phyloP scores from a whole-genome alignment of 2,797 vertebrate species.

The Hapalemur alaotrensis region DNA sequence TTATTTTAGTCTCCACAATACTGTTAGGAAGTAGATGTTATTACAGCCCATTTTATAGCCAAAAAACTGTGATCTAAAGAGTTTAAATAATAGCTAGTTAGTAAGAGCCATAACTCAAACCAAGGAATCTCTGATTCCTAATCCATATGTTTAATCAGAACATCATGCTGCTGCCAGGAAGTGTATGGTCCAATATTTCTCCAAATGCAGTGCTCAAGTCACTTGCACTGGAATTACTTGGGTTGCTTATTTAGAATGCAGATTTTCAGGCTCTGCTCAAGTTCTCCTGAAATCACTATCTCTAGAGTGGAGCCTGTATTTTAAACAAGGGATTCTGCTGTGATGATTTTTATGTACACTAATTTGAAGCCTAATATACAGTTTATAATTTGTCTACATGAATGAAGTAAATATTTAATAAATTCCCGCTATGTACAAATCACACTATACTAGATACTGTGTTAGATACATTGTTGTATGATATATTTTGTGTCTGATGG shows the following conservation, averaged over 20 bases:
- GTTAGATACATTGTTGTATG: neutral
- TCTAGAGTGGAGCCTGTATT: neutral
- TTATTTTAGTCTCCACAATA: slow-evolving; percentile 35
- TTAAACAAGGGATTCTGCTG: slow-evolving; percentile 17
- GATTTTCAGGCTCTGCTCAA: neutral
- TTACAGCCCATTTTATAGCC: neutral
- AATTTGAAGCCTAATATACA: slow-evolving; percentile 5
- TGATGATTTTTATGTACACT: neutral
- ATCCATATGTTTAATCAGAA: neutral
- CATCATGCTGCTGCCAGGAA: neutral
- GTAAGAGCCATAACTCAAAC: neutral
- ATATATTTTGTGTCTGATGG: neutral
- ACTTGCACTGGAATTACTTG: neutral
- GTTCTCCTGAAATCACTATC: neutral
- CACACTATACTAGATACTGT: neutral
- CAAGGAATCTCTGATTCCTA: neutral
- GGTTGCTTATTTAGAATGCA: neutral
- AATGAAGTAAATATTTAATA: slow-evolving; percentile 37
- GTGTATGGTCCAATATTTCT: neutral
- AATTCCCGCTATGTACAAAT: neutral
- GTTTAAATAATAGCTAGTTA: neutral
- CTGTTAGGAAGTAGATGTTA: neutral
- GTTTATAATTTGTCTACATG: neutral
- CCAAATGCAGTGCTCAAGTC: neutral
- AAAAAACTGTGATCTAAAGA: neutral